Base-by-base conservation (phyloP, 2,888 invertebrate species). In the Drosophila picticornis region DNA sequence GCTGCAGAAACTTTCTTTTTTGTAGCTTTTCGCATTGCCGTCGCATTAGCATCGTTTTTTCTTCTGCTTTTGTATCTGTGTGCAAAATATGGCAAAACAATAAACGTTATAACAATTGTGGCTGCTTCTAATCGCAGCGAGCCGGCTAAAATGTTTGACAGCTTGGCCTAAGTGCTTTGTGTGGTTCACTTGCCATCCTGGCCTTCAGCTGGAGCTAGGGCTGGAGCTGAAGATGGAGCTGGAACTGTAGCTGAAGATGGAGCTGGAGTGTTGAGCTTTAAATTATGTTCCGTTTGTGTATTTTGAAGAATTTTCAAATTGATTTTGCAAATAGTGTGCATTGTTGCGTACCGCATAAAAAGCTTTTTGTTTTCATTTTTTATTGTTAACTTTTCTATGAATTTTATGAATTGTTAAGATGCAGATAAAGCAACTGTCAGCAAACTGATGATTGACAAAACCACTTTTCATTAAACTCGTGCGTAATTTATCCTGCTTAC, bases 11-110 rank as follows among this genome's bases (percentile, higher is more conserved):
- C 40, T 38, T 46, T 56, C 48, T 32, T 22, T 43, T n/a, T 51
- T 40, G 25, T 27, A 16, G 9, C 36, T 58, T 58, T 64, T 50
- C 69, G 55, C 62, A 74, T 70, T 79, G 70, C 56, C 58, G 36
- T 72, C 80, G 80, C 84, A 85, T 85, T 81, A 81, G 79, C 67
- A 73, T 52, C 53, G 55, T 68, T 73, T 77, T 61, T 10, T 13
- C 9, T 38, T 22, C 7, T 22, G 16, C 25, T 36, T 56, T 57
- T 65, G 58, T 78, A 66, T 76, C 71, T 77, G 78, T 68, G 51
- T 56, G 46, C 48, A 76, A 86, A 88, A 76, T 88, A 84, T 81
- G 86, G 72, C 76, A 71, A 86, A 88, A 88, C 86, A 88, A 87
- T 87, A 88, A 87, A 83, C 80, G 83, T 83, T 88, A 84, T 72